Base-by-base conservation (phyloP, 2,113 vertebrate species). In the Percina caprodes region DNA sequence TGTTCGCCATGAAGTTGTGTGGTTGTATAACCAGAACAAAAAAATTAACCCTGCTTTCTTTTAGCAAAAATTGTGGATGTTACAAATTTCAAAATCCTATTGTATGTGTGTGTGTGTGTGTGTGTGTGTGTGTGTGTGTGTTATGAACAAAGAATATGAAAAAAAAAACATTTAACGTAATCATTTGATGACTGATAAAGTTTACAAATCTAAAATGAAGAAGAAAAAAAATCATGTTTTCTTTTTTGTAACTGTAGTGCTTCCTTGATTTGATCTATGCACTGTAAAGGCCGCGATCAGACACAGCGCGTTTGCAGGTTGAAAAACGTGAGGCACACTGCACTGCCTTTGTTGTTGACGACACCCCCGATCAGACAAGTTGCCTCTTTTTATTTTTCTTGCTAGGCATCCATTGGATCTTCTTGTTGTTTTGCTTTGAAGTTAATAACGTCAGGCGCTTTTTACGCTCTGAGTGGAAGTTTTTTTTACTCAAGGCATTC, bases 221-320 rank as follows among this genome's bases (percentile, higher is more conserved):
- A 94, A 87, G 86, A 91, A 93, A 92, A 86, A 91, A 90, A 88
- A 82, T 91, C 75, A 83, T 52, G 78, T 85, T 88, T 91, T 80
- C 54, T 90, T 93, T 91, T 93, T 94, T 93, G 90, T 95, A 94
- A 95, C 91, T 94, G 92, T 96, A 97, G 95, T 97, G 97, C 97
- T 99, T 99, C 97, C 97, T 97, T 97, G 94, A 96, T 97, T 98
- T 97, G 94, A 98, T 97, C 98, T 99, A 98, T 99, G 98, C 98
- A 99, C 97, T 94, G 96, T 97, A 94, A 11, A 11, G 39, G 39
- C 10, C 39, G 39, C 10, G 39, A 42, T 42, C 39, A 42, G 39
- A 42, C 39, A 42, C 9, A 42, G 39, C 10, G 39, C 39, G 39
- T 42, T 42, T 42, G 39, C 39, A 42, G 10, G 39, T 42, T 42